Conservation (phyloP, 2,113 vertebrate genomes). For the Cyprinodon brontotheroides region DNA sequence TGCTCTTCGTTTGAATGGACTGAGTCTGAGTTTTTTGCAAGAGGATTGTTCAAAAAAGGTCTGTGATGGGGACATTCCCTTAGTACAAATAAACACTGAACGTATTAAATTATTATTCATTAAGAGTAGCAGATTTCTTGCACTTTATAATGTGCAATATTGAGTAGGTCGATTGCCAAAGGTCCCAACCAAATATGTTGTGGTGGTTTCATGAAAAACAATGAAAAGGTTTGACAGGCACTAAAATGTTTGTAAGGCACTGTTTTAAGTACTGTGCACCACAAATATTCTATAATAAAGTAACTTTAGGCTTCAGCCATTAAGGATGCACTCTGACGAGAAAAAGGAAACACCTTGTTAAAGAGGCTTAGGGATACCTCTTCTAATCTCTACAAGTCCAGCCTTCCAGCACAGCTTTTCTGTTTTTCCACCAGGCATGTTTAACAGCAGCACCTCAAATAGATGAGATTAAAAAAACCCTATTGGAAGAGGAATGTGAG, state of each 20-base stretch:
- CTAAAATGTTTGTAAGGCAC: not conserved
- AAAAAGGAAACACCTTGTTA: conserved; percentile 35
- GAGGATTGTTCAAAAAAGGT: too few species aligned
- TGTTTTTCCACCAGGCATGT: conserved; percentile 40
- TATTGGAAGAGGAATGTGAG: conserved; percentile 48
- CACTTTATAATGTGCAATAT: not conserved
- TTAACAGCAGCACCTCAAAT: conserved; percentile 57
- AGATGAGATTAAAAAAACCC: conserved; percentile 51
- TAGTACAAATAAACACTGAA: not conserved
- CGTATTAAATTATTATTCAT: not conserved
- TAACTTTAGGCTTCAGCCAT: conserved; percentile 14
- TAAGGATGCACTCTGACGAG: conserved; percentile 4
- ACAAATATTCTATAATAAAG: not conserved
- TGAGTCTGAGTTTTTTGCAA: too few species aligned
- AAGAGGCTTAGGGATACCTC: conserved; percentile 17
- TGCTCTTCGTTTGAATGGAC: too few species aligned
- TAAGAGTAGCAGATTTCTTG: not conserved
- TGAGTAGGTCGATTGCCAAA: not conserved
- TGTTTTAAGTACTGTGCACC: not conserved
- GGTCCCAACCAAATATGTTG: not conserved
- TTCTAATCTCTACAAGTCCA: conserved; percentile 27
- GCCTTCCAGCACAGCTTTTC: conserved; percentile 23
- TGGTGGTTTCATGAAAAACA: not conserved
- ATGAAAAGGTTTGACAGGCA: not conserved
- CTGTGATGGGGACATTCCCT: not conserved